phyloP scores from a whole-genome alignment of 2,888 invertebrate species.

The Limulus polyphemus region DNA sequence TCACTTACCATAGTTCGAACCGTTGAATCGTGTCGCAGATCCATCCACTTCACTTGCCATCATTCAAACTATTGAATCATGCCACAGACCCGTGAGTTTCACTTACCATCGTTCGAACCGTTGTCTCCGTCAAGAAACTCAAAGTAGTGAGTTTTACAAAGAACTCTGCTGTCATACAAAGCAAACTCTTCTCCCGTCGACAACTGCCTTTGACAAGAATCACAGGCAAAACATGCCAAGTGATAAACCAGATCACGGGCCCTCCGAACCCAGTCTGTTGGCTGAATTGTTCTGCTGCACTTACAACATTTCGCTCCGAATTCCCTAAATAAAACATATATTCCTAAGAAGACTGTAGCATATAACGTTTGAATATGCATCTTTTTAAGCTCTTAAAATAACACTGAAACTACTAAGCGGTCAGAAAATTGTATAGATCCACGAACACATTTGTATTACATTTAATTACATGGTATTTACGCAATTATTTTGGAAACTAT shows the following conservation, averaged over 20 bases:
- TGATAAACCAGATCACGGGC: constrained; percentile 85
- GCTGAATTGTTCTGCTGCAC: constrained; percentile 80
- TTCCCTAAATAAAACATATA: constrained; percentile 8
- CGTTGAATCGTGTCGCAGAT: too few species aligned
- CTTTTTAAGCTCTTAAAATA: too few species aligned
- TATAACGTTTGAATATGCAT: too few species aligned
- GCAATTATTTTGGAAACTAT: too few species aligned
- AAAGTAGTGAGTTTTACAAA: constrained; percentile 94
- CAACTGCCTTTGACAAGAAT: constrained; percentile 81
- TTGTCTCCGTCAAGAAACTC: constrained; percentile 82
- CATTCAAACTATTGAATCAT: too few species aligned
- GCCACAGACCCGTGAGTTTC: background rate
- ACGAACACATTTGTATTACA: too few species aligned
- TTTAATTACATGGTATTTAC: too few species aligned
- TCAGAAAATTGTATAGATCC: too few species aligned
- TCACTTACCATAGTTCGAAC: too few species aligned
- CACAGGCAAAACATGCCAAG: constrained; percentile 96
- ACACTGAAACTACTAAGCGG: too few species aligned
- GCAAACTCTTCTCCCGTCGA: constrained; percentile 96
- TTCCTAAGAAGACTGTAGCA: too few species aligned
- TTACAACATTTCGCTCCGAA: constrained; percentile 66
- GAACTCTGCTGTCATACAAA: constrained; percentile 78
- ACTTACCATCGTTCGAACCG: constrained; percentile 59
- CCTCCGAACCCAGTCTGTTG: constrained; percentile 94
- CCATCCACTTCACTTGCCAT: too few species aligned